Evolutionary conservation across 1,140 invertebrate genomes (phyloP), one percentile per base, ranked within the genome.

Genomic region (Euwallacea fornicatus): DNA sequence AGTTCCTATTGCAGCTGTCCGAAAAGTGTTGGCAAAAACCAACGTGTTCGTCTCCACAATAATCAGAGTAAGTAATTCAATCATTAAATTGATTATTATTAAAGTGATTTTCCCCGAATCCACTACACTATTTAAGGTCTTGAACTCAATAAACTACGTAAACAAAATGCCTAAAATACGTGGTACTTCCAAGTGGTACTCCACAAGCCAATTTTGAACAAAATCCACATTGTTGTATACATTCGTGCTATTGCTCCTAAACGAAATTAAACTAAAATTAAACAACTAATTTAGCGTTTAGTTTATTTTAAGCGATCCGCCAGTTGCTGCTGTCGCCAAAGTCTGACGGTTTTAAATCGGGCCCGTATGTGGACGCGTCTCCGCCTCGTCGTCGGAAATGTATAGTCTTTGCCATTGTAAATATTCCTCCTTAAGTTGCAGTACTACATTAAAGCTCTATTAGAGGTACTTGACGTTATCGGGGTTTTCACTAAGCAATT

Each of bases 241-340:
- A 4, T 33, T 33, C 21, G 21, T 58, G 55, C 55, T 58, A 58
- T 58, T 58, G 59, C 61, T 64, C 43, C 61, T 41, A 13, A 16
- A 64, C 43, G 42, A 47, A 47, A 64, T 64, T 64, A 64, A 64
- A 64, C 61, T 64, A 64, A 64, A 64, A 64, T 64, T 64, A 64
- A 64, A 64, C 44, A 64, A 64, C 59, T 61, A 61, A 61, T 61
- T 61, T 61, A 61, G 59, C 11, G 42, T 61, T 61, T 61, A 64
- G 46, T 50, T 64, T 47, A 64, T 64, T 64, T 64, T 50, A 64
- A 50, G 61, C 42, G 33, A 44, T 58, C 55, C n/a, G 55, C 55
- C 59, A 44, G 59, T 61, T 61, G 59, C 42, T 61, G 41, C 61
- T 47, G 43, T 50, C 43, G 61, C 43, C 61, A 64, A 50, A 64